A percentile compares a stretch with the other conserved stretches of the same genome.
phyloP scores from a whole-genome alignment of 2,797 vertebrate species.

The Borostomias antarcticus region DNA sequence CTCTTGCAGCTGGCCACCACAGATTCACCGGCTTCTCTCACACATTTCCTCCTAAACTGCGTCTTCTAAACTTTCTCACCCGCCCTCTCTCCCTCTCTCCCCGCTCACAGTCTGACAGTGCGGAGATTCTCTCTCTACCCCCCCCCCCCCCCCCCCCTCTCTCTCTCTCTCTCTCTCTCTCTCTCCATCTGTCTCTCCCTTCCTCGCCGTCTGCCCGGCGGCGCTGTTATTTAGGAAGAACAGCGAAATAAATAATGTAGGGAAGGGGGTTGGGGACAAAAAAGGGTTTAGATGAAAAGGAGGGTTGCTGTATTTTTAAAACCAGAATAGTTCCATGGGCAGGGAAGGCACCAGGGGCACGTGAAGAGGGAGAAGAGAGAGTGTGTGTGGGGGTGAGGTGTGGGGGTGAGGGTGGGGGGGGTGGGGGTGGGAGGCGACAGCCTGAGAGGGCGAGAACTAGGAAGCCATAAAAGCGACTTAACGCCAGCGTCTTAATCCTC shows the following conservation, averaged over 20 bases:
- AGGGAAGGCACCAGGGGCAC: no score
- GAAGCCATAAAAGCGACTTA: no score
- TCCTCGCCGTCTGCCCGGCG: constrained; percentile 23
- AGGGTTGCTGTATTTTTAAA: no score
- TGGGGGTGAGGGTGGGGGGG: no score
- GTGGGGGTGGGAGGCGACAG: no score
- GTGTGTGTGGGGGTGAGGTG: no score
- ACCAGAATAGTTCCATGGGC: no score
- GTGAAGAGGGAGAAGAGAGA: no score
- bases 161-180: constrained; percentile 34
- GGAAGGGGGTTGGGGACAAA: no score
- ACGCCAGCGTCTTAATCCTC: no score
- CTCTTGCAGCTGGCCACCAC: constrained; percentile 84
- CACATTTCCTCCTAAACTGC: constrained; percentile 77
- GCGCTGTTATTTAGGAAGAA: constrained; percentile 61
- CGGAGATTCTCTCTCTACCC: constrained; percentile 25
- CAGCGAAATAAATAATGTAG: constrained; percentile 62
- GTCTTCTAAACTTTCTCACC: constrained; percentile 80
- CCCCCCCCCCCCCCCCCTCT: constrained; percentile 3
- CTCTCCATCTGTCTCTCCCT: constrained; percentile 22
- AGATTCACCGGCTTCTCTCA: constrained; percentile 82
- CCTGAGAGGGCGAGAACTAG: no score
- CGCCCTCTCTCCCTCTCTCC: constrained; percentile 51
- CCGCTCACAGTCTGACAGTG: constrained; percentile 57
- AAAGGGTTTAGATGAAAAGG: no score